Base-by-base conservation (phyloP, 2,113 vertebrate species). In the Mugil cephalus region DNA sequence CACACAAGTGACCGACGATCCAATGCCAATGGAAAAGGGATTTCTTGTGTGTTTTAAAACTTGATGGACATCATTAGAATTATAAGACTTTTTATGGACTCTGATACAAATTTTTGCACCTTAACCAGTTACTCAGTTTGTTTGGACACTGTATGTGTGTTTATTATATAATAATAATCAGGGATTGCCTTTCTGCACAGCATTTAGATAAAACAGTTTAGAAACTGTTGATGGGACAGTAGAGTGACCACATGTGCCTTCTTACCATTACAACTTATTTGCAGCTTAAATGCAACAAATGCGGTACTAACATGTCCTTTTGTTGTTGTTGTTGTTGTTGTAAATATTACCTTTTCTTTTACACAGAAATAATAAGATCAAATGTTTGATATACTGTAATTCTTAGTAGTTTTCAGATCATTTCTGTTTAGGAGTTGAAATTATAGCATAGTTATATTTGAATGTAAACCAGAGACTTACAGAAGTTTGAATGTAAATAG, bases 271-370 rank as follows among this genome's bases (percentile, higher is more conserved):
- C 52, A 70, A 39, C 35, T 74, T 24, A 13, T n/a, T 35, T 47
- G 7, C 8, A 3, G n/a, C 18, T 60, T 24, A 2, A 64, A 58
- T 67, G 35, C 35, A 48, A 50, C 34, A 43, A 17, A 43, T 65
- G 24, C 42, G 36, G 10, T 48, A 60, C 39, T 45, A 40, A 75
- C 2, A 30, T 17, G 13, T 19, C 40, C 11, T 46, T 5, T 30
- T 30, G 2, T 47, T n/a, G n/a, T n/a, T n/a, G n/a, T n/a, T n/a
- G n/a, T n/a, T n/a, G n/a, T 39, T 42, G 71, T 75, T 91, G 86
- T 92, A 88, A 74, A 89, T 92, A 86, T 14, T 72, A 45, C 70
- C 71, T 65, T 30, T 18, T 59, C 35, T 75, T 81, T 77, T 63
- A 77, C 53, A 60, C n/a, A 46, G 17, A 76, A 84, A 64, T 79